phyloP scores from a whole-genome alignment of 2,888 invertebrate genomes.

The Andrena bucephala region DNA sequence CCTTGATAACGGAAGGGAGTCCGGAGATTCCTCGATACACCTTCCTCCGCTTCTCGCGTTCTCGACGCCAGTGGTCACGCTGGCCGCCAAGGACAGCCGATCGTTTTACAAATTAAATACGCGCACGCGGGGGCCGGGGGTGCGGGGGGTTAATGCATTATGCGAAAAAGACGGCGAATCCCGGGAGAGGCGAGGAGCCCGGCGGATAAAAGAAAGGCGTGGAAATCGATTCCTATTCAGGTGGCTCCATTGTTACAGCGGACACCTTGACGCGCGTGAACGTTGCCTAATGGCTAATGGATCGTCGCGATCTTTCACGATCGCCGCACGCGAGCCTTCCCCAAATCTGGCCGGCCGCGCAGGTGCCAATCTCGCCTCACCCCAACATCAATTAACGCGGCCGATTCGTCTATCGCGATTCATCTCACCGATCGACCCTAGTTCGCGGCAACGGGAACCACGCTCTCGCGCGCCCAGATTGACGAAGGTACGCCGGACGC shows the following conservation, averaged over 20 bases:
- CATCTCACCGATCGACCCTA: conserved; percentile 3
- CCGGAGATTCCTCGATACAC: neutral
- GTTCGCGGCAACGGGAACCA: neutral
- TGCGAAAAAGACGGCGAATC: conserved; percentile 57
- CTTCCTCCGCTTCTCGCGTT: neutral
- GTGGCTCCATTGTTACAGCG: conserved; percentile 74
- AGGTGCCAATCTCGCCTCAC: conserved; percentile 51
- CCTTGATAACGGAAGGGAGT: neutral
- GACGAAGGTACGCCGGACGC: conserved; percentile 62
- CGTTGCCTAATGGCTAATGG: conserved; percentile 79
- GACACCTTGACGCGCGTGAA: conserved; percentile 74
- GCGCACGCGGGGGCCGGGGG: conserved; percentile 33
- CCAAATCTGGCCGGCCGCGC: conserved; percentile 29
- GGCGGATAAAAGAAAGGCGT: conserved; percentile 61
- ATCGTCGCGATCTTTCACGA: conserved; percentile 64
- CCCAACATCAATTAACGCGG: conserved; percentile 57
- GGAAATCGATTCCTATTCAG: conserved; percentile 75
- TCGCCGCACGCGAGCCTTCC: conserved; percentile 40
- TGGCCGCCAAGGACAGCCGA: conserved; percentile 51
- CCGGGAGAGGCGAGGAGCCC: conserved; percentile 36
- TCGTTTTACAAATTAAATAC: conserved; percentile 67
- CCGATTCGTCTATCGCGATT: conserved; percentile 29
- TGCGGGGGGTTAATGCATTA: conserved; percentile 46
- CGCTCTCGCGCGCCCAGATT: conserved; percentile 34
- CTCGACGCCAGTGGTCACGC: conserved; percentile 47